Evolutionary conservation across 2,113 vertebrate species (phyloP).

Genomic region (Rhinopomastus cyanomelas): DNA sequence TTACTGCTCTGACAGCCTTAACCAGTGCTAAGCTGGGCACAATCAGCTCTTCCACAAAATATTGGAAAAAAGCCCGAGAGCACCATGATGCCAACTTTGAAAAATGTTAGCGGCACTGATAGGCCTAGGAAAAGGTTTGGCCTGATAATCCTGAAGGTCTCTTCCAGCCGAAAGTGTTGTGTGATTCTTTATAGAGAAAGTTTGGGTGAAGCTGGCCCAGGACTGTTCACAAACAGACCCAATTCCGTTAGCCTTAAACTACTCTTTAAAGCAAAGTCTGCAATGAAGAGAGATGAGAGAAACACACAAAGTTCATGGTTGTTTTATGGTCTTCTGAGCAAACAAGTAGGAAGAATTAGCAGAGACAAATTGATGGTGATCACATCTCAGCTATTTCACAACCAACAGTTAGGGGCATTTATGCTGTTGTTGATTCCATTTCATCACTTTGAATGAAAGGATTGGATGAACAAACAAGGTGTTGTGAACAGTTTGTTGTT

Average conservation of each 20-base stretch:
- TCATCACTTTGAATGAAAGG: neutral
- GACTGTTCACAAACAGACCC: neutral
- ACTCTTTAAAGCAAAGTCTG: neutral
- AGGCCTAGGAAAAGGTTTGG: too few relatives aligned
- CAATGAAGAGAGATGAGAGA: neutral
- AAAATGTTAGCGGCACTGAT: neutral
- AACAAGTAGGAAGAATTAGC: neutral
- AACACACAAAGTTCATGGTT: neutral
- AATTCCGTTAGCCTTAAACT: neutral
- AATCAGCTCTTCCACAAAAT: neutral
- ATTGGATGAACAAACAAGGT: neutral
- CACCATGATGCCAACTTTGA: fast-evolving
- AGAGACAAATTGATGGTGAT: neutral
- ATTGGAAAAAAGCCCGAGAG: neutral
- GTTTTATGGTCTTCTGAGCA: neutral
- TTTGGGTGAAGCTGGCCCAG: neutral
- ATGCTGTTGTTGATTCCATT: neutral
- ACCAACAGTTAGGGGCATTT: neutral
- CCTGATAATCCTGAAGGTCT: too few relatives aligned
- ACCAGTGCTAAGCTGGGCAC: neutral
- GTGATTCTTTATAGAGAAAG: neutral
- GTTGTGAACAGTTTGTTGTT: neutral
- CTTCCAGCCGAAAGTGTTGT: too few relatives aligned
- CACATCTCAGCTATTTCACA: neutral
- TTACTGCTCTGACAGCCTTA: neutral